A percentile compares a stretch with the other conserved stretches of the same genome.
phyloP scores from a whole-genome alignment of 2,113 vertebrate genomes.

The Lophura nycthemera region DNA sequence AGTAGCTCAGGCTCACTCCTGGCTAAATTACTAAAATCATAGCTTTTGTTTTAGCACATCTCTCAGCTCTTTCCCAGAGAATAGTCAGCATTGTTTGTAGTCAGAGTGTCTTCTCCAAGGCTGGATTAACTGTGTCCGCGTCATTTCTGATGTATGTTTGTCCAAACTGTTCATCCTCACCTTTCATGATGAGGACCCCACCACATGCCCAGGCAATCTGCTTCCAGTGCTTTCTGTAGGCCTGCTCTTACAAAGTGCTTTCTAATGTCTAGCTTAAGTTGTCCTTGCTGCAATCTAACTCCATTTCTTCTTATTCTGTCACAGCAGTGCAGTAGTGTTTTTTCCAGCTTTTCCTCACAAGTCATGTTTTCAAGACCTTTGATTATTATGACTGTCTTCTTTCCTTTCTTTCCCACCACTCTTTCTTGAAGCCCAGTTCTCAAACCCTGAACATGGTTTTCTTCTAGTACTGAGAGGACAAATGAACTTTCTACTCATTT shows the following conservation, averaged over 20 bases:
- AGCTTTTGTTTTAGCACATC: background rate
- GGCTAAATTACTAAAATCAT: background rate
- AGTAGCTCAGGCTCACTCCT: background rate
- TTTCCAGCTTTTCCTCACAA: background rate
- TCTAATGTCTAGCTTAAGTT: background rate
- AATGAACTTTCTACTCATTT: background rate
- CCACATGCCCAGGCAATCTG: background rate
- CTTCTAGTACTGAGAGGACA: background rate
- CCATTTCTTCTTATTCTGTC: background rate
- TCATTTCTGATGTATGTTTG: background rate
- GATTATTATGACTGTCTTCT: background rate
- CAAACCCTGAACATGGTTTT: background rate
- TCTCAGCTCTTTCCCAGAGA: background rate
- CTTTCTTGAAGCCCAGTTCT: background rate
- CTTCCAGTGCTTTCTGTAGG: background rate
- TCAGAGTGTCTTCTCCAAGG: background rate
- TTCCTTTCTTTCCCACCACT: background rate
- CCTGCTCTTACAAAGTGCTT: background rate
- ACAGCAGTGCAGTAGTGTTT: background rate
- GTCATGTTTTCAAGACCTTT: background rate
- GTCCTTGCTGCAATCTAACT: background rate
- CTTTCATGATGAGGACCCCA: background rate
- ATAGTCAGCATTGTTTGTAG: background rate
- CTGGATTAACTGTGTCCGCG: background rate
- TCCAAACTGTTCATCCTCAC: background rate